Base-by-base conservation (phyloP, 2,113 vertebrate species). In the Marmota flaviventris region DNA sequence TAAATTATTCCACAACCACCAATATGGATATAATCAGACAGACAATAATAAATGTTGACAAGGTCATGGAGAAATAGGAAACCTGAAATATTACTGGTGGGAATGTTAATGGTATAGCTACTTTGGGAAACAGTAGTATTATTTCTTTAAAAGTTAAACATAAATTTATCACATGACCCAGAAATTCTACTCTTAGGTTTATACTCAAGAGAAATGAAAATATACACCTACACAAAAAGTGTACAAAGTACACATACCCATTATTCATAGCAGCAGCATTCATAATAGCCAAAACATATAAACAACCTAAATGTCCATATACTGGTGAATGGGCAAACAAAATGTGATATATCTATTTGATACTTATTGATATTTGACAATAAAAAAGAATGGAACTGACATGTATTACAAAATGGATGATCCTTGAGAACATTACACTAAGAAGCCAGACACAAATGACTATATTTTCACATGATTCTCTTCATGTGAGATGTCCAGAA, bases 41-140 rank as follows among this genome's bases (percentile, higher is more conserved):
- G 42, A 89, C 34, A 91, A 17, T 91, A 93, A 93, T 27, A 89
- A 91, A 93, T 16, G 32, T 76, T 95, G 48, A 34, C 48, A 86
- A 53, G 37, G 17, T 84, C 56, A 34, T 25, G 25, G 87, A 48
- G 48, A 92, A 86, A 85, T 6, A 17, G 63, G 53, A 92, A 91
- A 42, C 42, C 37, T 83, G 32, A 77, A 27, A 85, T 8, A 58
- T 51, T 91, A 51, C 22, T 79, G 17, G 42, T n/a, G 34, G 65
- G 13, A 32, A 82, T 42, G 7, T 42, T 89, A 88, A 82, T 29
- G 39, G 76, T 56, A 29, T 0, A 25, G 37, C 22, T 12, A 56
- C 22, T 96, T 78, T 20, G 14, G 81, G 81, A 92, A 89, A 75
- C 4, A 39, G 39, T 76, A 70, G 27, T 9, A 45, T 51, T 4